Evolutionary conservation across 2,113 vertebrate species (phyloP).

Genomic region (Paradisaea rubra): DNA sequence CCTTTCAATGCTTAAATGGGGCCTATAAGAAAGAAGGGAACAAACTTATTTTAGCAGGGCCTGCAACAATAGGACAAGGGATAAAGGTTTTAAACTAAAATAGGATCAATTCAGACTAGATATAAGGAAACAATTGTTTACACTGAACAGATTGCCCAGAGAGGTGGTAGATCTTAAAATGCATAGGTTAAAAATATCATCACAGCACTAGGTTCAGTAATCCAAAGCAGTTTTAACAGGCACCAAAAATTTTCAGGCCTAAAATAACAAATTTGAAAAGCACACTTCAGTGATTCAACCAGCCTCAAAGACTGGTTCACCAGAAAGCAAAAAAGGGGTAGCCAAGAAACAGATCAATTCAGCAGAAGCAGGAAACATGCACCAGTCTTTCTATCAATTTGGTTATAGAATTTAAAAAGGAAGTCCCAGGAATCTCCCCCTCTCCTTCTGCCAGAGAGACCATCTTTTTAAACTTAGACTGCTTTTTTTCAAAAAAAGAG

Average conservation of each 20-base stretch:
- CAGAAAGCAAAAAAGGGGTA: background rate
- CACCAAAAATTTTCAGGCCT: background rate
- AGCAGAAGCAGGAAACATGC: background rate
- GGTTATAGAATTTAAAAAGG: background rate
- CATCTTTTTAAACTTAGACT: background rate
- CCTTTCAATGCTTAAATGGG: background rate
- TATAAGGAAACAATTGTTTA: background rate
- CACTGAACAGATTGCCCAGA: background rate
- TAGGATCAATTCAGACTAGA: background rate
- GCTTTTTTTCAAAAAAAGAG: background rate
- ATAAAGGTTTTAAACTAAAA: background rate
- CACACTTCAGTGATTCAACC: background rate
- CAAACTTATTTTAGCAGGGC: background rate
- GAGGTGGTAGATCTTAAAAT: background rate
- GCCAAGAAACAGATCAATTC: background rate
- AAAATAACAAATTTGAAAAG: background rate
- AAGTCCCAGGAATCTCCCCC: background rate
- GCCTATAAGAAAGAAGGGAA: background rate
- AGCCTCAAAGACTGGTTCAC: background rate
- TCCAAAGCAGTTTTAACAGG: background rate
- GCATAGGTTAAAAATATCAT: background rate
- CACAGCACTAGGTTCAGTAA: background rate
- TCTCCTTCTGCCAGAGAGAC: background rate
- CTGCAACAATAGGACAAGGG: background rate
- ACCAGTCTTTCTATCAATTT: background rate